A percentile compares a stretch with the other conserved stretches of the same genome.
These are phyloP conservation scores for Danio rerio DNA, from an alignment of 2,113 vertebrate species.

Conservation along the genomic window GRCz12tu NC_133199.1:21215501-21216000, in stretches of 20 bases:
- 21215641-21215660: background rate
- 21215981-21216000: conserved; percentile 28
- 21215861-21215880: conserved; percentile 65
- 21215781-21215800: conserved; percentile 63
- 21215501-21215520: conserved; percentile 80
- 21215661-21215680: background rate
- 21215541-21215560: conserved; percentile 54
- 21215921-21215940: background rate
- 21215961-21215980: conserved; percentile 1
- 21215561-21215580: conserved; percentile 68
- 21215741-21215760: conserved; percentile 64
- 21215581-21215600: conserved; percentile 70
- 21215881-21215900: conserved; percentile 61
- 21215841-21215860: background rate
- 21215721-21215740: conserved; percentile 50
- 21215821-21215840: conserved; percentile 34
- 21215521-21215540: conserved; percentile 70
- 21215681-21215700: too few species aligned
- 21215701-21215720: background rate
- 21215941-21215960: background rate
- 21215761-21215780: conserved; percentile 59
- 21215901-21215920: conserved; percentile 61
- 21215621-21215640: background rate
- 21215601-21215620: conserved; percentile 21
- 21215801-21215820: conserved; percentile 68